Evolutionary conservation across 2,888 invertebrate genomes (phyloP).

Genomic region (Patella caerulea): DNA sequence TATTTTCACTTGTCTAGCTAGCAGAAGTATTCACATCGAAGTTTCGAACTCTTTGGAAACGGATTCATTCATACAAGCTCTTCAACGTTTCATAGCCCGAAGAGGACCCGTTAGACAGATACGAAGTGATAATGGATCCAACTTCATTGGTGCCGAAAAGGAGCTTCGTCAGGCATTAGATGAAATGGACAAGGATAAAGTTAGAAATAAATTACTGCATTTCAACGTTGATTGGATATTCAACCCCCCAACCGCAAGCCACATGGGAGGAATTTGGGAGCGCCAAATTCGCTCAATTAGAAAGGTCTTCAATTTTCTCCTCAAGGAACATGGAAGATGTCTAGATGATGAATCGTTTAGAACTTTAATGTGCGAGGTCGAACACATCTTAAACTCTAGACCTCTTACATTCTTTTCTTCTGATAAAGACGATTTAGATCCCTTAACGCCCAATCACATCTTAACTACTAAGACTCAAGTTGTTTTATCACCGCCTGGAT

Average conservation of each 20-base stretch:
- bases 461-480: background rate
- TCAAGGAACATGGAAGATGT: background rate
- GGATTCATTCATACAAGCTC: conserved; percentile 18
- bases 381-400: background rate
- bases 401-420: background rate
- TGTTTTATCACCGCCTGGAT: no score
- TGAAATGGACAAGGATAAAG: background rate
- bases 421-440: background rate
- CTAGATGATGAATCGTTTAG: background rate
- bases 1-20: conserved; percentile 17
- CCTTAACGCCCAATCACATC: background rate
- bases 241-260: background rate
- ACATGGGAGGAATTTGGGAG: background rate
- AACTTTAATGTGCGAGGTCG: background rate
- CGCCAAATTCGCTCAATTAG: background rate
- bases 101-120: conserved; percentile 18
- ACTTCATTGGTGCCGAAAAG: background rate
- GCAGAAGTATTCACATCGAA: conserved; percentile 51
- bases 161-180: background rate
- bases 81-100: conserved; percentile 1
- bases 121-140: background rate
- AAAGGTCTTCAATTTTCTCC: background rate
- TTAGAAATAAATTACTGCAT: background rate
- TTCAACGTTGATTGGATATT: background rate
- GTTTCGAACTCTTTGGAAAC: conserved; percentile 12